Percentiles rank a stretch among this genome's conserved stretches.
These are phyloP conservation scores for Halcyon malimbica DNA, from an alignment of 2,113 vertebrate genomes.

Conservation along the genomic window DNA sequence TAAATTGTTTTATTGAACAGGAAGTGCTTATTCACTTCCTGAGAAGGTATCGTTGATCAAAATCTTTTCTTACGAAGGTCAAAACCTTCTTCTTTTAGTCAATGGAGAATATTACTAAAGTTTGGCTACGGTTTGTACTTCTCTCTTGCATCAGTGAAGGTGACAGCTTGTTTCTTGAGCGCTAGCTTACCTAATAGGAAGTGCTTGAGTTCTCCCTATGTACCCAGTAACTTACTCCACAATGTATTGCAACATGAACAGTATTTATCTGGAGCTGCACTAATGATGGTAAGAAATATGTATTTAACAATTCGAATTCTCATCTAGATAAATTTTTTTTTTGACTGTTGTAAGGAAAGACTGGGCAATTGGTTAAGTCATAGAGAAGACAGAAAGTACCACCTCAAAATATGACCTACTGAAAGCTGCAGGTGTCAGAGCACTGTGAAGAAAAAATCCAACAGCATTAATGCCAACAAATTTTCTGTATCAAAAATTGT, in stretches of 20 bases:
- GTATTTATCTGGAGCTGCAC: background rate
- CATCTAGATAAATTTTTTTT: background rate
- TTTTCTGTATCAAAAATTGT: background rate
- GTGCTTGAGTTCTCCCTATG: background rate
- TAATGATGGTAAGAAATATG: background rate
- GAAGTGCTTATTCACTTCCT: background rate
- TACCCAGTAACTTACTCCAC: background rate
- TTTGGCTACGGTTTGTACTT: background rate
- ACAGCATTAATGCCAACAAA: background rate
- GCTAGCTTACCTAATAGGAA: background rate
- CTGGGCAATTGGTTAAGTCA: background rate
- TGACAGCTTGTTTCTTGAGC: background rate
- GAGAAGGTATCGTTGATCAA: background rate
- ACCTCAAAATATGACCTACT: background rate
- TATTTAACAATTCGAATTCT: background rate
- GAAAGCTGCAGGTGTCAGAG: background rate
- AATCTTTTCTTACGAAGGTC: background rate
- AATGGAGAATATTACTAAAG: background rate
- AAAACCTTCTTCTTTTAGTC: background rate
- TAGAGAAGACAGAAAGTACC: background rate
- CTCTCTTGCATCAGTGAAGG: background rate
- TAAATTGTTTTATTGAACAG: background rate
- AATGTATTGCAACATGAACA: background rate
- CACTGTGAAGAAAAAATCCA: background rate
- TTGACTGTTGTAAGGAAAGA: background rate